A percentile compares a stretch with the other conserved stretches of the same genome.
Conservation (phyloP, 2,888 invertebrate genomes). For the Penaeus monodon region DNA sequence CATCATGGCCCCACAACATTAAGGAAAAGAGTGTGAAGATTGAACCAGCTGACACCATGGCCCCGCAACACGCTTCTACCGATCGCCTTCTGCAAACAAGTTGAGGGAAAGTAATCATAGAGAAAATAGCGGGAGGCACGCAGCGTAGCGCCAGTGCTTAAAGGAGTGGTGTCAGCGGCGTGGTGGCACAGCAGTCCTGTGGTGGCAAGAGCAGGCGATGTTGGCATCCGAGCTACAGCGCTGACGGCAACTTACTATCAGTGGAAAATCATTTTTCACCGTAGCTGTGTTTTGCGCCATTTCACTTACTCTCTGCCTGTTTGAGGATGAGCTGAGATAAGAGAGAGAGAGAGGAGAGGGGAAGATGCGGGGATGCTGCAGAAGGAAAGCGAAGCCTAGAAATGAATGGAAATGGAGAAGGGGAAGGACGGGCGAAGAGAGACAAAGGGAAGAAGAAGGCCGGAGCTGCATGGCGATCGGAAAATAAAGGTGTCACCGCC, state of each 20-base stretch:
- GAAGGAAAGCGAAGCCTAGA: neutral
- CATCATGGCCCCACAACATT: too few species aligned
- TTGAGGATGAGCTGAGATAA: neutral
- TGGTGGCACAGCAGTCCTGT: too few species aligned
- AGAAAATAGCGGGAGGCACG: conserved; percentile 13
- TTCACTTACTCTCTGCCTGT: too few species aligned
- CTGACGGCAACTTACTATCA: too few species aligned
- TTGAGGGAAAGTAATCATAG: conserved; percentile 18
- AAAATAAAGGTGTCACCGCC: neutral
- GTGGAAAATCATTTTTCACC: too few species aligned
- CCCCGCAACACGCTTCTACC: neutral
- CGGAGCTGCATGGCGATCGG: neutral
- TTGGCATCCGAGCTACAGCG: too few species aligned
- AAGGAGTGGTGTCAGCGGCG: too few species aligned
- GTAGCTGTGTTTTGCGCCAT: too few species aligned
- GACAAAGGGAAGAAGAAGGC: neutral
- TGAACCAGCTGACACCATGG: too few species aligned
- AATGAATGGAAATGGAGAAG: neutral
- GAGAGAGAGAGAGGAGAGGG: neutral
- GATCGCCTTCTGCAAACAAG: conserved; percentile 12
- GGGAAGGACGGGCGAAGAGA: neutral
- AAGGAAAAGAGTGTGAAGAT: too few species aligned
- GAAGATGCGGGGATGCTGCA: neutral
- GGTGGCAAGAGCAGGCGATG: too few species aligned
- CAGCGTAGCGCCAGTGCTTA: neutral